Evolutionary conservation across 2,888 invertebrate species (phyloP), one percentile per base, ranked within the genome.

Genomic region (Teinopalpus imperialis): DNA sequence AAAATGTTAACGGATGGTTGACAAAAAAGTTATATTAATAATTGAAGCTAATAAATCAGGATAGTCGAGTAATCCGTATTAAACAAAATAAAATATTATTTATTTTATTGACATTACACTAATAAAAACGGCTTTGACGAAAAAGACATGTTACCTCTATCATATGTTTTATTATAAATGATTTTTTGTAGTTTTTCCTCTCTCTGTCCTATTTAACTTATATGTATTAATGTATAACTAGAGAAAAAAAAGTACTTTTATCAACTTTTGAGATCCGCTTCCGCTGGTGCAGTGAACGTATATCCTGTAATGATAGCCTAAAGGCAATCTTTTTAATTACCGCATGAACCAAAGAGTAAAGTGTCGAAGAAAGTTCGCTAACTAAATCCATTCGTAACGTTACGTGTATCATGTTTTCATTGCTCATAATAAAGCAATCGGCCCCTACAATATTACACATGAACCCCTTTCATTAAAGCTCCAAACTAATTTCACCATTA

Each of bases 311-410:
- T 14, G 14, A 21, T 13, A 27, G 49, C 52, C 44, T 30, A 4
- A 21, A 39, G 52, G 47, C 47, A 21, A 14, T 29, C 18, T 39
- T 61, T 70, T 69, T 78, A 76, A 78, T 78, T 76, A 76, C 61
- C 61, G 61, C 58, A 58, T 65, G 66, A 69, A 64, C 57, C 54
- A 62, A 63, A 63, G 63, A 74, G 70, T 74, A 74, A 53, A 57
- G 44, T 14, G 16, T 14, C 56, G 67, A 80, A 77, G 82, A 82
- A 82, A 82, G 83, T 80, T 58, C 58, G 57, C 63, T 63, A 54
- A 79, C 77, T 70, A 74, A 66, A 68, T 61, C 59, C 60, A 66
- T 68, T 66, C 66, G 69, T 74, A 68, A 76, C 63, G 62, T 79
- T 76, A 78, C 79, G 73, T 74, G 73, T 74, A 64, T 62, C 68